phyloP scores from a whole-genome alignment of 2,888 invertebrate species.

The Lathronympha strigana region DNA sequence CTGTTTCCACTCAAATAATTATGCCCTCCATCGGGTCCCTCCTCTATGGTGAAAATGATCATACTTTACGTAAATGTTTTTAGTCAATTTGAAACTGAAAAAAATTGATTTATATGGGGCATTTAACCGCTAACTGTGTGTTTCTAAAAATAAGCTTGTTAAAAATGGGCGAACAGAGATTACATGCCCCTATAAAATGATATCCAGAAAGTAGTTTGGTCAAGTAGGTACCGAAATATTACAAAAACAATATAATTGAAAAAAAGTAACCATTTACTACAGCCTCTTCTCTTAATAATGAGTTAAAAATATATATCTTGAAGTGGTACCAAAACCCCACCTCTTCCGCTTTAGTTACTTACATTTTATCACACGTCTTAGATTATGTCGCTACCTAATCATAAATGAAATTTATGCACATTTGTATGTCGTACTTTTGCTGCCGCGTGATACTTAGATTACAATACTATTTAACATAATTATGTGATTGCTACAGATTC shows the following conservation, averaged over 20 bases:
- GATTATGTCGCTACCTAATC: constrained; percentile 29
- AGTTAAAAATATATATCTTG: constrained; percentile 1
- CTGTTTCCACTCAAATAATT: constrained; percentile 1
- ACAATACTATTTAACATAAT: constrained; percentile 41
- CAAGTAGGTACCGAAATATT: constrained; percentile 1
- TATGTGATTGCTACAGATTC: constrained; percentile 53
- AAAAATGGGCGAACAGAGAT: too few species aligned
- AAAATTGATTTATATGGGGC: too few species aligned
- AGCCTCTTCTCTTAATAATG: constrained; percentile 1
- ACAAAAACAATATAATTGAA: not conserved
- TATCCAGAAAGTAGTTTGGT: not conserved
- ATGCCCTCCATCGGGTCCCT: constrained; percentile 27
- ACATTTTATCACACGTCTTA: constrained; percentile 19
- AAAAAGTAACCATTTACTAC: constrained; percentile 5
- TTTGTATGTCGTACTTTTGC: constrained; percentile 40
- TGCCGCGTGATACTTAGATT: constrained; percentile 43
- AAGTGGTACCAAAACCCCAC: constrained; percentile 6
- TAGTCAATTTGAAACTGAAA: constrained; percentile 1
- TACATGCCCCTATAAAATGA: too few species aligned
- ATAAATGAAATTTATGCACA: constrained; percentile 37
- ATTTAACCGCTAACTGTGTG: too few species aligned
- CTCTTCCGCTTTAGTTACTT: constrained; percentile 19
- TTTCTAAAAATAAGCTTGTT: too few species aligned
- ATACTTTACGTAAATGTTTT: constrained; percentile 19
- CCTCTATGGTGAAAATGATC: constrained; percentile 17